phyloP scores from a whole-genome alignment of 2,113 vertebrate genomes.

The Corvus cornix region DNA sequence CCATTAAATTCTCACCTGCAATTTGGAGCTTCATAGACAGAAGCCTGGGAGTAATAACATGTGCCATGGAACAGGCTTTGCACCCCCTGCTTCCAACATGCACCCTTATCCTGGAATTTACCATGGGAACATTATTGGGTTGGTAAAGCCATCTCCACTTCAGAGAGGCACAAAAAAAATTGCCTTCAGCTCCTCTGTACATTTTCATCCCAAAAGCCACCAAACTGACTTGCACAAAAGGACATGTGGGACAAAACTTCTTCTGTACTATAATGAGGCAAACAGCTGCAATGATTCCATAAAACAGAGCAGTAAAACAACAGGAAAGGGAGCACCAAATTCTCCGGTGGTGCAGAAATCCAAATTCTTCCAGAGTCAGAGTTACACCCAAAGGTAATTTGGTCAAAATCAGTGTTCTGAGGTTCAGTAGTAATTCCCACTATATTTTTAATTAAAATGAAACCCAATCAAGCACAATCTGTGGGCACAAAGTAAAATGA shows the following conservation, averaged over 20 bases:
- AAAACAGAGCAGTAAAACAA: background rate
- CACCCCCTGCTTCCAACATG: background rate
- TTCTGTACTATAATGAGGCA: background rate
- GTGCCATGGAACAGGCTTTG: background rate
- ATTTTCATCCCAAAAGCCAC: background rate
- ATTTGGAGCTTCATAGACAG: background rate
- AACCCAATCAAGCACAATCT: background rate
- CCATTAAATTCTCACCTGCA: background rate
- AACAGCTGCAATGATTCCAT: background rate
- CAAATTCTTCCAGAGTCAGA: background rate
- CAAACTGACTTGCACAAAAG: background rate
- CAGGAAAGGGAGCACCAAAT: background rate
- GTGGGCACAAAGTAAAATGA: background rate
- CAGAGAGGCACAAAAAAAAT: background rate
- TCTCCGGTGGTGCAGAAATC: background rate
- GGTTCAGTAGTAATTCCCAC: background rate
- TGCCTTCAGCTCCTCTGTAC: background rate
- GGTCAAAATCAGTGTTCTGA: background rate
- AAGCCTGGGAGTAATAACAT: background rate
- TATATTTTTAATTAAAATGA: background rate
- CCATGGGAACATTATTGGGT: background rate
- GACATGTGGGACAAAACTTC: background rate
- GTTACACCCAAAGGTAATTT: background rate
- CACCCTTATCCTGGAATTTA: background rate
- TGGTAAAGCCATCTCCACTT: background rate